Percentiles rank a stretch among this genome's conserved stretches.
These are phyloP conservation scores for Euplexia lucipara DNA, from an alignment of 2,888 invertebrate genomes.

Conservation along the genomic window DNA sequence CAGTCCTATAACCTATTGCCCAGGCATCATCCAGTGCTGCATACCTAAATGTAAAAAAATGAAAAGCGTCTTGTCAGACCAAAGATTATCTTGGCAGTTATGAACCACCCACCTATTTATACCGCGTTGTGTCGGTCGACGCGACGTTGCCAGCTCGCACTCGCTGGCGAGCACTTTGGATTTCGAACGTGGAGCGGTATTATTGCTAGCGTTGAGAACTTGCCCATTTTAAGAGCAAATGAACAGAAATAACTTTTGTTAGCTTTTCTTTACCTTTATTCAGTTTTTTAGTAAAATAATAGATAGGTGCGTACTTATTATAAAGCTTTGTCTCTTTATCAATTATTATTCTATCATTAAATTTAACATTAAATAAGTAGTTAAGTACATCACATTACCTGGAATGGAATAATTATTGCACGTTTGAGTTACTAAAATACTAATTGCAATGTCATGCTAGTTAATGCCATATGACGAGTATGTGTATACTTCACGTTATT, in stretches of 20 bases:
- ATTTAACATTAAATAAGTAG: too few relatives aligned
- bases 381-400: too few relatives aligned
- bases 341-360: too few relatives aligned
- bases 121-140: constrained; percentile 59
- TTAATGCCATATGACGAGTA: too few relatives aligned
- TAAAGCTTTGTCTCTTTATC: too few relatives aligned
- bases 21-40: constrained; percentile 40
- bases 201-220: constrained; percentile 48
- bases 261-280: neutral
- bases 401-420: too few relatives aligned
- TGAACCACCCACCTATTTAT: constrained; percentile 72
- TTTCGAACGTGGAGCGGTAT: constrained; percentile 62
- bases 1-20: constrained; percentile 7
- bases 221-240: constrained; percentile 45
- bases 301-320: too few relatives aligned
- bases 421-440: too few relatives aligned
- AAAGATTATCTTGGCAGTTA: constrained; percentile 70
- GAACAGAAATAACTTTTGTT: neutral
- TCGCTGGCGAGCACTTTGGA: constrained; percentile 64
- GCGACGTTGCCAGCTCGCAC: constrained; percentile 73
- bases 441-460: too few relatives aligned
- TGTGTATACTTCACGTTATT: too few relatives aligned
- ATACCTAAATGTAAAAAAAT: constrained; percentile 58
- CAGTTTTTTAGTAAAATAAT: neutral
- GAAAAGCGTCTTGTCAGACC: constrained; percentile 65